These are phyloP conservation scores for Malurus leucopterus DNA, from an alignment of 2,797 vertebrate genomes.

Conservation along the genomic window DNA sequence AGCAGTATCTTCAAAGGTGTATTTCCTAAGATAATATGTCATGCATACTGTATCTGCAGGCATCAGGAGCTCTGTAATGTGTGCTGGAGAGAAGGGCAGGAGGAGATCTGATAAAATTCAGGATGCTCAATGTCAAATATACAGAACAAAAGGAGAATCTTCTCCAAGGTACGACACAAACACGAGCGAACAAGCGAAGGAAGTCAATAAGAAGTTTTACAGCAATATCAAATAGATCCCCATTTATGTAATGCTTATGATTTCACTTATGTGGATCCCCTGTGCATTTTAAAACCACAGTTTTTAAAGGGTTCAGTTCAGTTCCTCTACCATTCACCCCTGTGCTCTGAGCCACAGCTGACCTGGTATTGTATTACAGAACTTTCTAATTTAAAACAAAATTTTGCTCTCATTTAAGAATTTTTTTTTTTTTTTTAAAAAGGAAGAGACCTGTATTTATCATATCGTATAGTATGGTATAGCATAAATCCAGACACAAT, in stretches of 20 bases:
- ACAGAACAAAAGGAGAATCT: not conserved
- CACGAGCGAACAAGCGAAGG: not conserved
- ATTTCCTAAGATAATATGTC: not conserved
- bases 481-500: constrained; percentile 31
- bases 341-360: not conserved
- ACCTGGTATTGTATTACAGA: not conserved
- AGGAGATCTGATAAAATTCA: not conserved
- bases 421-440: not conserved
- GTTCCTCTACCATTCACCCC: not conserved
- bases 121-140: not conserved
- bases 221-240: not conserved
- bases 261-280: not conserved
- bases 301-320: not conserved
- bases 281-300: not conserved
- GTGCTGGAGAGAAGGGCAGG: not conserved
- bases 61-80: not conserved
- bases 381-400: not conserved
- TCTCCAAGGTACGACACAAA: not conserved
- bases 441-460: constrained; percentile 31
- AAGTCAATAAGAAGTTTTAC: not conserved
- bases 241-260: not conserved
- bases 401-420: not conserved
- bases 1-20: not conserved
- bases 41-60: not conserved
- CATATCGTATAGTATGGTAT: not conserved